A percentile compares a stretch with the other conserved stretches of the same genome.
These are phyloP conservation scores for Cephalotes varians DNA, from an alignment of 2,888 invertebrate genomes.

Conservation along the genomic window DNA sequence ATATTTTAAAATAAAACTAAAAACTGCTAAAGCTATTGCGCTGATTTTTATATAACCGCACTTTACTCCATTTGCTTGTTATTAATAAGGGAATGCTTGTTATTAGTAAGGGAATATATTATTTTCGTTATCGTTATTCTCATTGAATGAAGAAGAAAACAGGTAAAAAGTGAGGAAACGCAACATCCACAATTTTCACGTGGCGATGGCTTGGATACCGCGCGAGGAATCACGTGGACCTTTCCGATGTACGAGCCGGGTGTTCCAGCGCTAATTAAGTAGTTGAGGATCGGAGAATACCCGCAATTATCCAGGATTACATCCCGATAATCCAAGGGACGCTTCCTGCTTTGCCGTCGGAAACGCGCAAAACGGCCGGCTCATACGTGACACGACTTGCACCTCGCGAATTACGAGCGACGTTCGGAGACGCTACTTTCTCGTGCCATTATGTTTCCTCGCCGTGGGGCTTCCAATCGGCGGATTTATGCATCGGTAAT, in stretches of 20 bases:
- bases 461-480: slow-evolving; percentile 40
- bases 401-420: slow-evolving; percentile 62
- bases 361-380: slow-evolving; percentile 19
- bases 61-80: neutral
- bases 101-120: neutral
- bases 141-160: neutral
- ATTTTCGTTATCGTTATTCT: neutral
- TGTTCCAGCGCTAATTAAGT: slow-evolving; percentile 69
- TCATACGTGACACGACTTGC: slow-evolving; percentile 63
- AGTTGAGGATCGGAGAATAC: slow-evolving; percentile 67
- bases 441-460: slow-evolving; percentile 32
- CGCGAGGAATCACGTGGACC: slow-evolving; percentile 10
- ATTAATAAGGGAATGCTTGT: too few relatives aligned
- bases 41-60: neutral
- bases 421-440: slow-evolving; percentile 47
- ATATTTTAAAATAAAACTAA: neutral
- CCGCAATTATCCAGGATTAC: slow-evolving; percentile 62
- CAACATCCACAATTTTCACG: neutral
- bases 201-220: slow-evolving; percentile 11
- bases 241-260: slow-evolving; percentile 30
- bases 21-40: neutral
- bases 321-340: slow-evolving; percentile 62
- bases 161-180: neutral
- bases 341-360: slow-evolving; percentile 65
- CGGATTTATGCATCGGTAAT: slow-evolving; percentile 71